phyloP scores from a whole-genome alignment of 1,140 invertebrate genomes.

The Neodiprion fabricii region DNA sequence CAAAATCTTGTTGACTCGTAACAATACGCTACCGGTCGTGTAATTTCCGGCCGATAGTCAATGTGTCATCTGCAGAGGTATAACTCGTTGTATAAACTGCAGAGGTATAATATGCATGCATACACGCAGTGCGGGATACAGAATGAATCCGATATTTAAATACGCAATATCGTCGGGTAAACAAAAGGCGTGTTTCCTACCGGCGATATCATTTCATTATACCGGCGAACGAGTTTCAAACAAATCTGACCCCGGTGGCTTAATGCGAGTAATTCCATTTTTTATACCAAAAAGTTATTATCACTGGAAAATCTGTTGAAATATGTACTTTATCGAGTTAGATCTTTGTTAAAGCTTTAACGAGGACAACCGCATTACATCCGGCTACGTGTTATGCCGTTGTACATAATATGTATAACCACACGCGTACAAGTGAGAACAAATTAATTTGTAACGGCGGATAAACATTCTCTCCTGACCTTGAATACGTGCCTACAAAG shows the following conservation, averaged over 20 bases:
- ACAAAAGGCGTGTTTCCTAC: too few relatives aligned
- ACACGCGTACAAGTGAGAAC: neutral
- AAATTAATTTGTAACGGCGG: neutral
- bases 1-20: too few relatives aligned
- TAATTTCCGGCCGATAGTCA: slow-evolving; percentile 1
- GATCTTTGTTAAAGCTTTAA: slow-evolving; percentile 8
- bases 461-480: neutral
- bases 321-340: neutral
- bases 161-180: too few relatives aligned
- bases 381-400: neutral
- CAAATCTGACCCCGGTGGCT: too few relatives aligned
- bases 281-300: too few relatives aligned
- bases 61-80: neutral
- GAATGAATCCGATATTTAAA: too few relatives aligned
- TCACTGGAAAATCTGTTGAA: neutral
- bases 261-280: too few relatives aligned
- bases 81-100: neutral
- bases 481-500: neutral
- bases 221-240: too few relatives aligned
- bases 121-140: too few relatives aligned
- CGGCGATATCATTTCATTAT: too few relatives aligned
- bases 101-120: too few relatives aligned
- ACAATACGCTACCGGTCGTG: neutral
- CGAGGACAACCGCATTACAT: neutral
- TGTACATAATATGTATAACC: neutral